Evolutionary conservation across 2,113 vertebrate genomes (phyloP).

Genomic region (Emydocephalus ijimae): DNA sequence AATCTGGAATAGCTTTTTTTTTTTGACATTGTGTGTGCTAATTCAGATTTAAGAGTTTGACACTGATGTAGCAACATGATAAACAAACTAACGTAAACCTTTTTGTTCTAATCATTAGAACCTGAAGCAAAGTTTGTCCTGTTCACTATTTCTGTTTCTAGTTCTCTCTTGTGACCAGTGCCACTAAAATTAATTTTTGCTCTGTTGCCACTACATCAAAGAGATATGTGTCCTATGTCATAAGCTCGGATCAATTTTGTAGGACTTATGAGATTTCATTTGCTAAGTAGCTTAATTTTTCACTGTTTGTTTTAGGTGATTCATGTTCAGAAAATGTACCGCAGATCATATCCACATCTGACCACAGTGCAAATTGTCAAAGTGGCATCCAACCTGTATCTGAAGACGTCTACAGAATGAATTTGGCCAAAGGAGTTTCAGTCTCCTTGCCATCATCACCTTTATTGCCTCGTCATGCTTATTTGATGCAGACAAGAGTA

Average conservation of each 20-base stretch:
- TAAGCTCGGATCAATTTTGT: neutral
- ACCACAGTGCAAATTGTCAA: slow-evolving; percentile 64
- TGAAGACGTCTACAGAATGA: slow-evolving; percentile 78
- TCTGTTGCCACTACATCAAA: neutral
- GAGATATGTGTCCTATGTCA: neutral
- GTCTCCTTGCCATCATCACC: slow-evolving; percentile 97
- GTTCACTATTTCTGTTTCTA: neutral
- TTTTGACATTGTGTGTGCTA: neutral
- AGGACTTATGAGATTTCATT: neutral
- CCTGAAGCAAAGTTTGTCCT: neutral
- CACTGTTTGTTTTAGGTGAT: slow-evolving; percentile 72
- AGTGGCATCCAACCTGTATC: slow-evolving; percentile 51
- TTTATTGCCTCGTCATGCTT: slow-evolving; percentile 89
- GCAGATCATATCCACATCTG: slow-evolving; percentile 62
- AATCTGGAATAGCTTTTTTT: neutral
- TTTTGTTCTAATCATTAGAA: neutral
- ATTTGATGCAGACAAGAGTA: slow-evolving; percentile 79
- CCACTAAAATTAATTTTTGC: neutral
- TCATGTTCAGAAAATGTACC: slow-evolving; percentile 68
- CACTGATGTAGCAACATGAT: neutral
- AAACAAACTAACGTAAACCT: neutral
- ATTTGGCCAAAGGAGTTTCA: slow-evolving; percentile 87
- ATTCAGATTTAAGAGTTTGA: neutral
- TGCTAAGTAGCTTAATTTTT: slow-evolving; percentile 13
- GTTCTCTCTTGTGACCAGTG: neutral